These are phyloP conservation scores for Oegoconia quadripuncta DNA, from an alignment of 2,888 invertebrate genomes.

Conservation along the genomic window DNA sequence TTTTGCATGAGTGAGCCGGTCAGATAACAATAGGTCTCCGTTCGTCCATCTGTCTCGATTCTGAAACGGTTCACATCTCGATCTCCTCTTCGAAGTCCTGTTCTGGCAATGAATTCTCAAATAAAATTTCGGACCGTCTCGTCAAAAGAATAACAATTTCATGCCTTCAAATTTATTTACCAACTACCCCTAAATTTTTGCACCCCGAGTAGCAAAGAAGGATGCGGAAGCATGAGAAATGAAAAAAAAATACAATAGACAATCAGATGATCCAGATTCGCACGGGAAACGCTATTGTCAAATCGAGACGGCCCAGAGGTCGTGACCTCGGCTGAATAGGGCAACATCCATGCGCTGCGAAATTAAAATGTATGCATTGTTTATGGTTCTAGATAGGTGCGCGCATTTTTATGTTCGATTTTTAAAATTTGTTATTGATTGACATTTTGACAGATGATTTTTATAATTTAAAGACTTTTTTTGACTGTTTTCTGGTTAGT, in stretches of 20 bases:
- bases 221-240: constrained; percentile 43
- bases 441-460: constrained; percentile 3
- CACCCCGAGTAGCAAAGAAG: constrained; percentile 28
- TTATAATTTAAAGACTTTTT: no score
- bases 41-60: not conserved
- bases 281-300: constrained; percentile 48
- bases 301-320: constrained; percentile 30
- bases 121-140: not conserved
- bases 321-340: constrained; percentile 40
- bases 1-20: no score
- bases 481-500: no score
- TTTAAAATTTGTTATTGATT: constrained; percentile 12
- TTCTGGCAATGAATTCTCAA: not conserved
- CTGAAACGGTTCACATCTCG: no score
- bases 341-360: constrained; percentile 28
- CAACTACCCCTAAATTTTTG: constrained; percentile 23
- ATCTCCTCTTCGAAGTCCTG: not conserved
- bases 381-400: constrained; percentile 7
- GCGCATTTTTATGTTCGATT: constrained; percentile 2
- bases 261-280: constrained; percentile 65
- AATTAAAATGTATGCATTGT: constrained; percentile 19
- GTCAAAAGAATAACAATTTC: constrained; percentile 2
- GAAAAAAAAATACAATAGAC: constrained; percentile 57
- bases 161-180: constrained; percentile 9
- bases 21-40: no score